Base-by-base conservation (phyloP, 2,113 vertebrate genomes). In the Eudyptes chrysolophus region DNA sequence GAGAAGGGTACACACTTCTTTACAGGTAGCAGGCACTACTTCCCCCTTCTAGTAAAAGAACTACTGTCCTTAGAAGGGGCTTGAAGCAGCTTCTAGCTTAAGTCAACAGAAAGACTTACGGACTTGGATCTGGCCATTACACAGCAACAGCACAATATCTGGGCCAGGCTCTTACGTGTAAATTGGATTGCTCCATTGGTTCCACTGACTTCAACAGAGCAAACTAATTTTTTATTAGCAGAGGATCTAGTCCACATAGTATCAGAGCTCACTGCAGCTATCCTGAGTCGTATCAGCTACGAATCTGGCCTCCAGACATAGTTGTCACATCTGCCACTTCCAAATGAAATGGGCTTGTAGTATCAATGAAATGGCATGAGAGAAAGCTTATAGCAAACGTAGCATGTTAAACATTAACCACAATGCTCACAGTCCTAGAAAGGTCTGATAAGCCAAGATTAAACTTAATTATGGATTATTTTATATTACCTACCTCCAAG, bases 401-500 rank as follows among this genome's bases (percentile, higher is more conserved):
- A 92, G 15, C 36, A 95, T 74, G 84, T 95, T 88, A 96, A 93
- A 90, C 89, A 95, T 96, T 94, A 96, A 92, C 58, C 71, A 75
- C 89, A 84, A 76, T 34, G 76, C 84, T 95, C 87, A 51, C 79
- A 92, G 91, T 75, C 92, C 77, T 86, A 93, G 46, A 65, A 96
- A 96, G 55, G 96, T 61, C 96, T 93, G 97, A 97, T 96, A 97
- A 97, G 55, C 75, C 78, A 64, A 18, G 84, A 97, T 97, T 97
- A 93, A 96, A 93, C 87, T 95, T 96, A 96, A 97, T 97, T 96
- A 94, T 94, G 71, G 92, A 97, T 97, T 97, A 97, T 95, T 97
- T 97, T 96, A 96, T 97, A 95, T 86, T 97, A 93, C 94, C 68
- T 94, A 95, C 95, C 94, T 97, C 95, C 93, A 96, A 97, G 96